Base-by-base conservation (phyloP, 37 sponge, comb jelly and placozoan species). In the Theonella swinhoei region DNA sequence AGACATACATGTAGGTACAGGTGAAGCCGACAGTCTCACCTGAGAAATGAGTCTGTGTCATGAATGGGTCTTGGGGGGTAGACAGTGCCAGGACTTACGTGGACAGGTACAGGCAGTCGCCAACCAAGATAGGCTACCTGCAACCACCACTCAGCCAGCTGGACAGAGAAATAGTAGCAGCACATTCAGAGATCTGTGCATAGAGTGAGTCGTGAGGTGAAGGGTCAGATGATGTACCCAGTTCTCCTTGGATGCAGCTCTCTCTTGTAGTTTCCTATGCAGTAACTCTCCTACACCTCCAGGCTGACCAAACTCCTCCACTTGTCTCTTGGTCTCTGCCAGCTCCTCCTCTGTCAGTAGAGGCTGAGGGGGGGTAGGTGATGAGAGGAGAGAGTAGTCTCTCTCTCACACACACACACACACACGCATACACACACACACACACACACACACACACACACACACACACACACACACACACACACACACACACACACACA, bases 91-190 rank as follows among this genome's bases (percentile, higher is more conserved):
- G 95, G 93, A 72, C 70, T 82, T 22, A 82, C 81, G 42, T 97
- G 81, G 33, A 97, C 77, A 9, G 78, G 69, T 34, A 90, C 87
- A 9, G 96, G 88, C 22, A 76, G 70, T 7, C 97, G 70, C 68
- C 66, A 97, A 17, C 83, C 83, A 42, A 94, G 83, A 63, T 97
- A 97, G 2, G 97, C 97, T 29, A 82, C 85, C 33, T 87, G 38
- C 17, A 85, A 29, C 97, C 97, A 97, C 97, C 97, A 97, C 28
- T 97, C 93, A 67, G 64, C n/a, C 47, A 97, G 83, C 96, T 96
- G 40, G 28, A 81, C 14, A 65, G 42, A n/a, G 14, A 39, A 26
- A 38, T 23, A 77, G 42, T 30, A 47, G 54, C 14, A 47, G 14
- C 7, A 47, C 54, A 47, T 14, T 47, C 54, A 47, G 11, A 47